Conservation (phyloP, 2,113 vertebrate genomes). For the Pseudonaja textilis region DNA sequence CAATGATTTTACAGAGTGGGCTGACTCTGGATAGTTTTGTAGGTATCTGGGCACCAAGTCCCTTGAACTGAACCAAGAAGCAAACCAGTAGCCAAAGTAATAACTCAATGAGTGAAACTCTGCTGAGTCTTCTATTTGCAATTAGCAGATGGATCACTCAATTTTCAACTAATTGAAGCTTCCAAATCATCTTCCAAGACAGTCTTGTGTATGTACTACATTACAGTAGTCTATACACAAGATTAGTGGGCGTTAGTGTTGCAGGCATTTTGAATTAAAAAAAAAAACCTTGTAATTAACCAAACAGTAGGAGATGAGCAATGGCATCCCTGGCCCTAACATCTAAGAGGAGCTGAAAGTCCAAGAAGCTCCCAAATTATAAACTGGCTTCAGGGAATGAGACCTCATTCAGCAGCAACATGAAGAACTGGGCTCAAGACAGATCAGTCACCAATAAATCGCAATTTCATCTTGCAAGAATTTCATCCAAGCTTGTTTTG, state of each 20-base stretch:
- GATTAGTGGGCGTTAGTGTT: neutral
- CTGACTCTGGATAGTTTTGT: neutral
- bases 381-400: neutral
- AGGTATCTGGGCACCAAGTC: neutral
- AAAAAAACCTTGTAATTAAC: neutral
- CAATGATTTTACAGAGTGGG: neutral
- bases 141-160: neutral
- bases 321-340: neutral
- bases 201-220: neutral
- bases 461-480: neutral
- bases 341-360: neutral
- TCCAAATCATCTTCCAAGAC: neutral
- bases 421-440: neutral
- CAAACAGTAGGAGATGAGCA: neutral
- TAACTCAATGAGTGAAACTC: neutral
- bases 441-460: neutral
- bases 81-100: neutral
- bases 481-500: neutral
- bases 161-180: neutral
- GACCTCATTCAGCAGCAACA: neutral
- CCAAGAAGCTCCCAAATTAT: neutral
- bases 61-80: neutral
- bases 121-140: neutral
- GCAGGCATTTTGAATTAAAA: neutral
- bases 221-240: neutral